Percentiles rank a stretch among this genome's conserved stretches.
phyloP scores from a whole-genome alignment of 2,113 vertebrate genomes.

The Leuciscus idus region DNA sequence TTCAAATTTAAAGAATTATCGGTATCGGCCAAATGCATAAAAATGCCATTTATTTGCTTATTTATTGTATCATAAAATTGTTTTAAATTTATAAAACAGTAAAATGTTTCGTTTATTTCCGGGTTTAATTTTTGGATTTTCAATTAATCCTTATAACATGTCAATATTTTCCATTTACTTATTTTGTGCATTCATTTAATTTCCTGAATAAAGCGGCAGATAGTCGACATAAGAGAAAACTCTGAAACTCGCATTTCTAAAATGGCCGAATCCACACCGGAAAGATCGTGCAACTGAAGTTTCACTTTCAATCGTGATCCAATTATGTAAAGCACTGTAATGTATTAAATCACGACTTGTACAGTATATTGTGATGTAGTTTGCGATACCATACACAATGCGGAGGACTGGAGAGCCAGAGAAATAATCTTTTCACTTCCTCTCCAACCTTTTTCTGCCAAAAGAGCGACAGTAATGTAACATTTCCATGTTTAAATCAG shows the following conservation, averaged over 20 bases:
- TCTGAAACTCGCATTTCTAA: neutral
- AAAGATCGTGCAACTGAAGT: neutral
- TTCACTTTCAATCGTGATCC: neutral
- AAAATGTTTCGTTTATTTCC: too few species aligned
- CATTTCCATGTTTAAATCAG: slow-evolving; percentile 56
- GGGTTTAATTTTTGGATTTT: neutral
- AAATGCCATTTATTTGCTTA: too few species aligned
- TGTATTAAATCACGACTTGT: neutral
- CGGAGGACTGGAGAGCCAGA: neutral
- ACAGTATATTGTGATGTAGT: neutral
- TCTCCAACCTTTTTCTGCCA: neutral
- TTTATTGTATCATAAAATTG: too few species aligned
- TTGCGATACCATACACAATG: neutral
- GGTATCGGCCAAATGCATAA: too few species aligned
- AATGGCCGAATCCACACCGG: neutral
- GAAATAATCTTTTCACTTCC: neutral
- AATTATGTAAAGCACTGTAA: neutral
- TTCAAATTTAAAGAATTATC: too few species aligned
- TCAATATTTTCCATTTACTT: neutral
- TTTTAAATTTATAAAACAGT: too few species aligned
- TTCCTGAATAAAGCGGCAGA: neutral
- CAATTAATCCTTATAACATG: neutral
- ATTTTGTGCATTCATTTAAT: neutral
- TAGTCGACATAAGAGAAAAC: neutral
- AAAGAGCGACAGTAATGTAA: slow-evolving; percentile 25